A percentile compares a stretch with the other conserved stretches of the same genome.
Evolutionary conservation across 2,888 invertebrate genomes (phyloP).

Genomic region (Scaptomyza caliginosa): DNA sequence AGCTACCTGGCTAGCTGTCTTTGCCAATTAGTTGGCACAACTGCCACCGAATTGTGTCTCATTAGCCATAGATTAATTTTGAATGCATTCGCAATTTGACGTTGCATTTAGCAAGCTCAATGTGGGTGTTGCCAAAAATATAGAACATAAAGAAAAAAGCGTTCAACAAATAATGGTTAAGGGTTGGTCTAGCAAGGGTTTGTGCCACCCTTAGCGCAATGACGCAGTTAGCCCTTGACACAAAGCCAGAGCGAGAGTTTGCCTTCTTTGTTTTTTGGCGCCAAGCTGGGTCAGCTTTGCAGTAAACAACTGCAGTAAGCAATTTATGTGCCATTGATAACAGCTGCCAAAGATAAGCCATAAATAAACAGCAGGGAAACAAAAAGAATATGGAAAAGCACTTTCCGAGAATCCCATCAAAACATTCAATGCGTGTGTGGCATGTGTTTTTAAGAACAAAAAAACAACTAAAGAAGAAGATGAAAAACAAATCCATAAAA

Average conservation of each 20-base stretch:
- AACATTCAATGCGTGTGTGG: conserved; percentile 26
- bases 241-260: conserved; percentile 12
- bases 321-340: conserved; percentile 32
- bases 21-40: conserved; percentile 59
- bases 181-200: conserved; percentile 5
- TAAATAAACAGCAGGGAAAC: conserved; percentile 32
- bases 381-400: conserved; percentile 5
- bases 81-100: conserved; percentile 65
- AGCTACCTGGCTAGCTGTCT: conserved; percentile 1
- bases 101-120: conserved; percentile 48
- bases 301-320: conserved; percentile 24
- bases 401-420: conserved; percentile 3
- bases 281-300: conserved; percentile 26
- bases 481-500: conserved; percentile 20
- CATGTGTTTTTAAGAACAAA: background rate
- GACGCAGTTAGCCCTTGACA: conserved; percentile 42
- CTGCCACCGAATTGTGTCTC: conserved; percentile 66
- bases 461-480: conserved; percentile 9
- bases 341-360: conserved; percentile 45
- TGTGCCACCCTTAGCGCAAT: conserved; percentile 24
- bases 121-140: conserved; percentile 56
- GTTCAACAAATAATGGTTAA: background rate
- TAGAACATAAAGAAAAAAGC: background rate
- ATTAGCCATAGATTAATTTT: conserved; percentile 74
- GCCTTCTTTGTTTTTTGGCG: conserved; percentile 28